Evolutionary conservation across 2,888 invertebrate species (phyloP).

Genomic region (Zele albiditarsus): DNA sequence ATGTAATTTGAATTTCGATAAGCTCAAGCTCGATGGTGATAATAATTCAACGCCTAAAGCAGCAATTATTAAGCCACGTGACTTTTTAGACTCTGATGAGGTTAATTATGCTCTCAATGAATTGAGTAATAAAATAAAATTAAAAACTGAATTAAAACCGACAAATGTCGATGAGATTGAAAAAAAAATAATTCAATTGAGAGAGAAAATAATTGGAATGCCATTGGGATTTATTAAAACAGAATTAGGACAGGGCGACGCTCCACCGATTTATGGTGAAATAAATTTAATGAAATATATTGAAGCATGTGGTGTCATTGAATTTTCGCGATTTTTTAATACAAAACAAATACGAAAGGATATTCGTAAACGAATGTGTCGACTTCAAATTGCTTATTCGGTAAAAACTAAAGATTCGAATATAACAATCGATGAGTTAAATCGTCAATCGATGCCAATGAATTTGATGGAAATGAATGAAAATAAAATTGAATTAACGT

Average conservation of each 20-base stretch:
- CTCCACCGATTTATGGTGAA: conserved; percentile 39
- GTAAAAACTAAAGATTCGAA: conserved; percentile 31
- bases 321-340: conserved; percentile 50
- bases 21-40: not conserved
- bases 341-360: conserved; percentile 53
- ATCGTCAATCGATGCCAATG: not conserved
- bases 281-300: conserved; percentile 52
- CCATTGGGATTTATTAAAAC: conserved; percentile 20
- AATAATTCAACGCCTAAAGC: not conserved
- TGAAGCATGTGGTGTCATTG: conserved; percentile 58
- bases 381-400: conserved; percentile 78
- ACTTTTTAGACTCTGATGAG: not conserved
- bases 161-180: conserved; percentile 55
- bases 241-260: conserved; percentile 51
- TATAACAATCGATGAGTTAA: not conserved
- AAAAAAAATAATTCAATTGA: conserved; percentile 56
- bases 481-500: not conserved
- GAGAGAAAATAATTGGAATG: conserved; percentile 50
- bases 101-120: not conserved
- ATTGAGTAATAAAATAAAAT: conserved; percentile 22
- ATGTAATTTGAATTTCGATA: conserved; percentile 18
- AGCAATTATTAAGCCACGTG: not conserved
- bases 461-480: not conserved
- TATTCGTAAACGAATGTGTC: conserved; percentile 74
- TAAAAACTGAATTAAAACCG: conserved; percentile 36